Evolutionary conservation across 2,113 vertebrate genomes (phyloP).

Genomic region (Bujurquina vittata): DNA sequence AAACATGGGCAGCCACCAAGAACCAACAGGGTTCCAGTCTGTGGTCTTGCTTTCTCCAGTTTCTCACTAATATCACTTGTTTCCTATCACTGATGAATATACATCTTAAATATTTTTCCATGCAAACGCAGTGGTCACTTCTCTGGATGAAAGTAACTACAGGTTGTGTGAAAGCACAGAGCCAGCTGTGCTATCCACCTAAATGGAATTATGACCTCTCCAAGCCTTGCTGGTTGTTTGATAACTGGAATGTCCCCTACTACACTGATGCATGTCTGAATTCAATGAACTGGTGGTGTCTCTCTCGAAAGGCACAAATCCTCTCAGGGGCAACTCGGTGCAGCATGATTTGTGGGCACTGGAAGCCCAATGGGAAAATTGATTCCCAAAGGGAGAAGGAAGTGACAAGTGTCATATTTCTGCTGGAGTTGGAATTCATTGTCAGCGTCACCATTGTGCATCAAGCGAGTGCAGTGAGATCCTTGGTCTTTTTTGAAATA

Average conservation of each 20-base stretch:
- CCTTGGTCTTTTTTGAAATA: background rate
- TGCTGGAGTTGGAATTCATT: background rate
- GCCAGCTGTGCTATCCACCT: background rate
- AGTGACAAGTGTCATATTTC: background rate
- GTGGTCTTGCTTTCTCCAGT: background rate
- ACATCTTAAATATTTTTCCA: background rate
- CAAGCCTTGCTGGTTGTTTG: background rate
- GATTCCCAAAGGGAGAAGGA: background rate
- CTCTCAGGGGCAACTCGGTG: background rate
- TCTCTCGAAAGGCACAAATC: background rate
- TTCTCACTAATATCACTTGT: background rate
- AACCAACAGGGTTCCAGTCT: background rate
- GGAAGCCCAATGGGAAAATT: background rate
- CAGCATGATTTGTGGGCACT: background rate
- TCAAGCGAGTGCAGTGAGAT: no score
- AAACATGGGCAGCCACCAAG: background rate
- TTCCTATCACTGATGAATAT: background rate
- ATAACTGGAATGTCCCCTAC: background rate
- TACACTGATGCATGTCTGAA: conserved; percentile 1
- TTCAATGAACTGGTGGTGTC: background rate
- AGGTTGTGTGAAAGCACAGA: background rate
- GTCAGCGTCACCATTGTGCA: background rate
- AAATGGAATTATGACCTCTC: background rate
- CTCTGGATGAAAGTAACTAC: background rate
- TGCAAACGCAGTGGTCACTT: background rate